A percentile compares a stretch with the other conserved stretches of the same genome.
Conservation (phyloP, 1,140 invertebrate species). For the Drosophila pseudoobscura region DNA sequence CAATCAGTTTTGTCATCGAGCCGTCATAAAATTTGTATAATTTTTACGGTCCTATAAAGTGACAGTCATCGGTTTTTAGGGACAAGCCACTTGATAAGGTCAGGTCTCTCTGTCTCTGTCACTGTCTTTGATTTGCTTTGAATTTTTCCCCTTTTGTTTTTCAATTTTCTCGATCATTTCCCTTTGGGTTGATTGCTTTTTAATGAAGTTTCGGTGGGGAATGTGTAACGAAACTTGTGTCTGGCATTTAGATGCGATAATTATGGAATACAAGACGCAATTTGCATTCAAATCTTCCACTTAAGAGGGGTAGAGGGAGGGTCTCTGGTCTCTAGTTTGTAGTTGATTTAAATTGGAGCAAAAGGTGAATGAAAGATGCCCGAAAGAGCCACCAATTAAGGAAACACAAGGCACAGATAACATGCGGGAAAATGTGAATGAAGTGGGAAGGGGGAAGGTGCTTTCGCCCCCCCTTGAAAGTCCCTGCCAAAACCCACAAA, state of each 20-base stretch:
- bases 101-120: conserved; percentile 37
- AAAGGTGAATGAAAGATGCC: conserved; percentile 33
- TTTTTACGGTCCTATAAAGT: conserved; percentile 75
- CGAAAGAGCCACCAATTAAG: not conserved
- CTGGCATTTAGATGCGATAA: conserved; percentile 68
- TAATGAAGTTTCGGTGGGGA: conserved; percentile 63
- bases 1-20: conserved; percentile 75
- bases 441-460: not conserved
- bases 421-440: not conserved
- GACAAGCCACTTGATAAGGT: conserved; percentile 47
- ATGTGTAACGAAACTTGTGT: conserved; percentile 74
- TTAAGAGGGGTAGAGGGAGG: too few relatives aligned
- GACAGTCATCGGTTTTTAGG: conserved; percentile 71
- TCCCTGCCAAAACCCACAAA: conserved; percentile 3
- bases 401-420: not conserved
- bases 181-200: conserved; percentile 64
- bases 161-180: conserved; percentile 43
- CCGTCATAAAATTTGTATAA: conserved; percentile 81
- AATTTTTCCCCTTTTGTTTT: conserved; percentile 40
- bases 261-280: conserved; percentile 50
- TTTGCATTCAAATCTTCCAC: conserved; percentile 30
- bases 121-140: conserved; percentile 66
- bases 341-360: conserved; percentile 58
- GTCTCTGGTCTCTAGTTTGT: conserved; percentile 22
- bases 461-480: not conserved